A percentile compares a stretch with the other conserved stretches of the same genome.
Evolutionary conservation across 2,888 invertebrate species (phyloP).

Genomic region (Serripes groenlandicus): DNA sequence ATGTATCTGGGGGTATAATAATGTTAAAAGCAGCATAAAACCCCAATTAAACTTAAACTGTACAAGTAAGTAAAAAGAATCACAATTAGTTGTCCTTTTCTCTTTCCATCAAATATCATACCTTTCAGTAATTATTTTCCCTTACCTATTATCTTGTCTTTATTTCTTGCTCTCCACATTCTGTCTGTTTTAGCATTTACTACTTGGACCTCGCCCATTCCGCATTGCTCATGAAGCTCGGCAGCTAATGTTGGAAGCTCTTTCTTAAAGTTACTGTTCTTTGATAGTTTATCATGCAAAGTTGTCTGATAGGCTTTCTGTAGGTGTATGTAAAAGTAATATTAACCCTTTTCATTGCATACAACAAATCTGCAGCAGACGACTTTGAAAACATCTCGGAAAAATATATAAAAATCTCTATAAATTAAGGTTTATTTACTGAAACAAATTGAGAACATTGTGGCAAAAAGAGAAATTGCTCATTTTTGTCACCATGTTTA

Average conservation of each 20-base stretch:
- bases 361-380: too few species aligned
- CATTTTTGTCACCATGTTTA: too few species aligned
- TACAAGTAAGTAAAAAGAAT: too few species aligned
- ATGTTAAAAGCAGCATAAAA: too few species aligned
- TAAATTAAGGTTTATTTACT: background rate
- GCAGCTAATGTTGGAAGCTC: slow-evolving; percentile 24
- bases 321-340: background rate
- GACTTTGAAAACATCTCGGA: too few species aligned
- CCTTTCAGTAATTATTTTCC: too few species aligned
- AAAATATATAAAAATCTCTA: too few species aligned
- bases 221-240: slow-evolving; percentile 41
- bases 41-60: too few species aligned
- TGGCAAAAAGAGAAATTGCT: background rate
- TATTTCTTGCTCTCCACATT: slow-evolving; percentile 37
- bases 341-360: too few species aligned
- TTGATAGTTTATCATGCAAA: background rate
- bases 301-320: background rate
- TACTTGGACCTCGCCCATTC: slow-evolving; percentile 29
- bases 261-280: slow-evolving; percentile 9
- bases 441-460: background rate
- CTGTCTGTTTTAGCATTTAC: slow-evolving; percentile 23
- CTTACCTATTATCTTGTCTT: background rate
- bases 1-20: too few species aligned
- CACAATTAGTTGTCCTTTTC: too few species aligned
- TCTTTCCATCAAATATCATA: too few species aligned